Evolutionary conservation across 2,888 invertebrate species (phyloP), one percentile per base, ranked within the genome.

Genomic region (Hemaris fuciformis): DNA sequence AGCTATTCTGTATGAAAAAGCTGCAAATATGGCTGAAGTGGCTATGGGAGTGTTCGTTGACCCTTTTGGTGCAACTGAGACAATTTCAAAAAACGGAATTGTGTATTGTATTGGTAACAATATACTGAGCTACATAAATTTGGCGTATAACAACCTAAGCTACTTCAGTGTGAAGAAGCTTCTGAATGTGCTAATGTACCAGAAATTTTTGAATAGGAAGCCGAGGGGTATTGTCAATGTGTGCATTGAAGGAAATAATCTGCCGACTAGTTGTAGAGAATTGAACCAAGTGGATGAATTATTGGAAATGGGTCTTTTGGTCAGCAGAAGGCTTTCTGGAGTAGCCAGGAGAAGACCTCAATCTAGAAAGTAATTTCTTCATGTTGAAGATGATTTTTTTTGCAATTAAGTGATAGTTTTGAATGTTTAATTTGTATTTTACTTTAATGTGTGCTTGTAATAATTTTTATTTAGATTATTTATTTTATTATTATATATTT

Each of bases 131-230:
- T 84, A 77, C 60, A 70, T 89, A 15, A 89, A 85, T 65, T 7
- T 89, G 0, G 77, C 86, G 0, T 89, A 83, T 60, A 89, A 88
- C 42, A 73, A 79, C 59, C 45, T 89, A 1, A 75, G 74, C 1
- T 84, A 74, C 45, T 5, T 71, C 0, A 74, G 75, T 20, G 13
- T 88, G 0, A 77, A 75, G 45, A 85, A 77, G 45, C 48, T 89
- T 2, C 41, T 75, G 6, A 57, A 70, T 0, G 80, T 88, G 0
- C 45, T 89, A 5, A 8, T 53, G 6, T 68, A 67, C 13, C 89
- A 89, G 60, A 79, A 64, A 13, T 25, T 38, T 1, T 22, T 68
- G 0, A 66, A 76, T 2, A 79, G 79, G 62, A 79, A 66, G 6
- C 84, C 83, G 1, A 75, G 61, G 15, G 89, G 89, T 0, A 67